phyloP scores from a whole-genome alignment of 2,113 vertebrate genomes.

The Rhynchomys soricoides region DNA sequence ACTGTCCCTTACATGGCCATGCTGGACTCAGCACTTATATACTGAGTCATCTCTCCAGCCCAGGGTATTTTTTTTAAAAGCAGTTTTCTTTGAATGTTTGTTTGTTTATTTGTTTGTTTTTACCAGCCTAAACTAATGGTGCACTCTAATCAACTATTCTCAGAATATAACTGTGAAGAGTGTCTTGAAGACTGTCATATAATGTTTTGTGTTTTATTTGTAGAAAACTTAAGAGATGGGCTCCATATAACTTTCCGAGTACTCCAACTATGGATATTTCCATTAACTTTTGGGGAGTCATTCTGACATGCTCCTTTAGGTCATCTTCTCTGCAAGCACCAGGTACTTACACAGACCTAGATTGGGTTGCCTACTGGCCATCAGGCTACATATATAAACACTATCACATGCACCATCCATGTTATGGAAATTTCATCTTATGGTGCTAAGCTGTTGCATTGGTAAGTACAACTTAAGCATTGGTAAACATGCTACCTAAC shows the following conservation, averaged over 20 bases:
- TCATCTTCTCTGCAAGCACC: not conserved
- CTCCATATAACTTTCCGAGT: not conserved
- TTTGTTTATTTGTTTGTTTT: not conserved
- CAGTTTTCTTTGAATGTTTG: not conserved
- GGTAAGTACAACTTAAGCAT: not conserved
- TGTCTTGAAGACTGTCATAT: not conserved
- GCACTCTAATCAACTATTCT: not conserved
- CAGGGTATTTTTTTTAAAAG: not conserved
- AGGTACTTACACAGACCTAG: not conserved
- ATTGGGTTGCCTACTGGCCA: too few species aligned
- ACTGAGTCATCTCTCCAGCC: not conserved
- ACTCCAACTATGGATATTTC: not conserved
- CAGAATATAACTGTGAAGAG: not conserved
- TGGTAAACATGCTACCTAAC: not conserved
- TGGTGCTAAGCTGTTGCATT: not conserved
- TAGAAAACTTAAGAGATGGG: not conserved
- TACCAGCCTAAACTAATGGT: not conserved
- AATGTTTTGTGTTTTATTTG: not conserved
- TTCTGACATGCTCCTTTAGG: not conserved
- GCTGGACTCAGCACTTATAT: not conserved
- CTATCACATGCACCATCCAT: too few species aligned
- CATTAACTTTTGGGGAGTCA: not conserved
- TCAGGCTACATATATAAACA: not conserved
- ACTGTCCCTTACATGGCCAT: too few species aligned
- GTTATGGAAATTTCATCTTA: not conserved